Evolutionary conservation across 2,113 vertebrate genomes (phyloP).

Genomic region (Etia nguti): DNA sequence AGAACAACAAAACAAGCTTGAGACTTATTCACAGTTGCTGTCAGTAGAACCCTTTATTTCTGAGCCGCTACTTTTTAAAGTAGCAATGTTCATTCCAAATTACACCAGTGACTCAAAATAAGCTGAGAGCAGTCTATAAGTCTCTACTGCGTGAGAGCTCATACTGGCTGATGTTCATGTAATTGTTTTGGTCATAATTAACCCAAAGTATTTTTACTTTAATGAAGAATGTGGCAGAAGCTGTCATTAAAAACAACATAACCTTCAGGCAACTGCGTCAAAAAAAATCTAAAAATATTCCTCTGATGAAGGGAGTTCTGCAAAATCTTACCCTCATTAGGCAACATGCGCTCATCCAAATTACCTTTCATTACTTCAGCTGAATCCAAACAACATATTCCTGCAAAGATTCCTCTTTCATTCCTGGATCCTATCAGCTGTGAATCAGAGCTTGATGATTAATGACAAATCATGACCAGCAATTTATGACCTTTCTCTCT

Average conservation of each 20-base stretch:
- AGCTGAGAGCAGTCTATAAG: not conserved
- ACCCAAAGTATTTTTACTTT: not conserved
- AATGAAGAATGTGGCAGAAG: not conserved
- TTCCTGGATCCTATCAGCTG: constrained; percentile 2
- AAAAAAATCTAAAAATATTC: not conserved
- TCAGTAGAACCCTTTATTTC: not conserved
- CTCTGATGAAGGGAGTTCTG: not conserved
- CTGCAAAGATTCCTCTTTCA: not conserved
- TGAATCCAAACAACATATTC: not conserved
- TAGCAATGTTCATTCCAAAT: not conserved
- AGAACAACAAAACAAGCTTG: not conserved
- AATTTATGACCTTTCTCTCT: constrained; percentile 27
- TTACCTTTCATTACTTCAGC: not conserved
- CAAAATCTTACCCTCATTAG: not conserved
- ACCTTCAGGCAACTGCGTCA: not conserved
- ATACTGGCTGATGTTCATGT: not conserved
- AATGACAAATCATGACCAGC: not conserved
- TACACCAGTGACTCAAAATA: not conserved
- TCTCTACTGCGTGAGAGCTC: not conserved
- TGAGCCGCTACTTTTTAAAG: not conserved
- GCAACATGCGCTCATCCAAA: not conserved
- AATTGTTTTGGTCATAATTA: not conserved
- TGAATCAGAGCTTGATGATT: constrained; percentile 35
- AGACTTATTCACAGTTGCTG: not conserved
- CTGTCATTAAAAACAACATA: not conserved